These are phyloP conservation scores for Pterocles burchelli DNA, from an alignment of 2,113 vertebrate species.

Conservation along the genomic window DNA sequence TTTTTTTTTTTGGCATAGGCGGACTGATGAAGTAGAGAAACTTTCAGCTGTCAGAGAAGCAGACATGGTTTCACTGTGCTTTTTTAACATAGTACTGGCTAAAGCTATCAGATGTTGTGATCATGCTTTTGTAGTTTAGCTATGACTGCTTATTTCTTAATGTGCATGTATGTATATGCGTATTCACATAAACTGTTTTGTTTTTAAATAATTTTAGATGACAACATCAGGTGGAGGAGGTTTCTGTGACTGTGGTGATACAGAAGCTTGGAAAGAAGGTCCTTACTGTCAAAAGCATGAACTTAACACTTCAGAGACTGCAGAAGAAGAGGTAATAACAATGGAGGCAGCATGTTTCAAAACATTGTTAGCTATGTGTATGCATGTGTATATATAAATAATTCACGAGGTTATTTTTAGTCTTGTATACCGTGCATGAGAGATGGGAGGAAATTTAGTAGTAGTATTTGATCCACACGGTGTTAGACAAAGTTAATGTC, in stretches of 20 bases:
- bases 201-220: slow-evolving; percentile 83
- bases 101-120: not conserved
- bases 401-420: not conserved
- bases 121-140: not conserved
- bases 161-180: not conserved
- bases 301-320: slow-evolving; percentile 76
- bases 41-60: not conserved
- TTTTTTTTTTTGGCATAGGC: not conserved
- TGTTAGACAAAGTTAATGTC: not conserved
- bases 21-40: not conserved
- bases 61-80: not conserved
- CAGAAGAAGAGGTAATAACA: slow-evolving; percentile 78
- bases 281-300: slow-evolving; percentile 94
- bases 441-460: not conserved
- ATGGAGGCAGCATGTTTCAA: not conserved
- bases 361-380: not conserved
- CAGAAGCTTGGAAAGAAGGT: slow-evolving; percentile 96
- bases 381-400: not conserved
- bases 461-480: not conserved
- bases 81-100: not conserved
- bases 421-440: not conserved
- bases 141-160: not conserved
- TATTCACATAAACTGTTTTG: not conserved
- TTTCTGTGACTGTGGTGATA: slow-evolving; percentile 98
- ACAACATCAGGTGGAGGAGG: slow-evolving; percentile 95